Evolutionary conservation across 2,888 invertebrate species (phyloP), one percentile per base, ranked within the genome.

Genomic region (Eristalinus aeneus): DNA sequence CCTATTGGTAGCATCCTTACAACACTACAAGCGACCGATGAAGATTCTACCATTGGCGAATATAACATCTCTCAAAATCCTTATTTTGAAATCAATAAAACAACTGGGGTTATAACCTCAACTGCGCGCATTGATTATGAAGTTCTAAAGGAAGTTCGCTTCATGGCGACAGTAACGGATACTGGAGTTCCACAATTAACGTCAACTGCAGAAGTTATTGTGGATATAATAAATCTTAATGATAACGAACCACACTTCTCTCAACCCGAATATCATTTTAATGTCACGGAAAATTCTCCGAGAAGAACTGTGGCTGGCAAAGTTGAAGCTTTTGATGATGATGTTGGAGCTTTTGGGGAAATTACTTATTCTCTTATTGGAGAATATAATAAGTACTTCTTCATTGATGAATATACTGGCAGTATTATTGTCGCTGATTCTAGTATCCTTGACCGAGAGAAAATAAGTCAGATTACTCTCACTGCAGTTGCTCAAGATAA

Each of bases 111-210:
- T 5, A 96, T 98, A 1, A 96, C 95, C 89, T 95, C 96, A 0
- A 95, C 94, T 36, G 94, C 95, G 88, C 94, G 96, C 12, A 95
- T 98, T 68, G 98, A 98, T 93, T 98, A 96, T 91, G 98, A 98
- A 91, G 93, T 94, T 89, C 93, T 96, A 0, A 96, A 96, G 88
- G 94, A 94, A 58, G 93, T 97, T 2, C 95, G 96, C 90, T 97
- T 98, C 90, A 96, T 95, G 0, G 95, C 97, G 0, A 93, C 95
- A 1, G 98, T 97, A 0, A 96, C 95, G 89, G 98, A 98, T 92
- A 96, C 96, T 0, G 98, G 98, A 1, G 95, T 97, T 0, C 98
- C 98, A 0, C 96, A 96, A 89, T 93, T 97, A 63, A 96, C 97
- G 3, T 94, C 97, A 0, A 94, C 96, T 0, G 97, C 98, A 0